phyloP scores from a whole-genome alignment of 2,888 invertebrate genomes.

The Meganola albula region DNA sequence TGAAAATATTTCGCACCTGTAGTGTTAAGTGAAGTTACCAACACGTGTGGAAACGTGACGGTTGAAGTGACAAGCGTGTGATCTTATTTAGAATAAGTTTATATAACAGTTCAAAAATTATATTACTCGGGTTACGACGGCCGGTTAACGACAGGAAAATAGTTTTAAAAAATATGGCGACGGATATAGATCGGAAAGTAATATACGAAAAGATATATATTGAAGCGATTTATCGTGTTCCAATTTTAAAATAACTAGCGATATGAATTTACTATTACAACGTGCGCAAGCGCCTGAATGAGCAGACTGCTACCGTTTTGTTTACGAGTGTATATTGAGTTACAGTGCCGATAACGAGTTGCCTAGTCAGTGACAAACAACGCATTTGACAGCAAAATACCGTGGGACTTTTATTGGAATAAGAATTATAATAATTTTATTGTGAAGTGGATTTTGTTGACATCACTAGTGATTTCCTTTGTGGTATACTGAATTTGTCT shows the following conservation, averaged over 20 bases:
- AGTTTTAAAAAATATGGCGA: too few relatives aligned
- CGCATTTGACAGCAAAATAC: slow-evolving; percentile 11
- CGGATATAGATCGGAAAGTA: too few relatives aligned
- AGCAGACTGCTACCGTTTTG: slow-evolving; percentile 40
- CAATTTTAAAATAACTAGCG: slow-evolving; percentile 15
- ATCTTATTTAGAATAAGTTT: slow-evolving; percentile 17
- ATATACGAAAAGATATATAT: too few relatives aligned
- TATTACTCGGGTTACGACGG: slow-evolving; percentile 4
- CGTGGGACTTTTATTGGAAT: slow-evolving; percentile 14
- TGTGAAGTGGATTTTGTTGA: slow-evolving; percentile 2
- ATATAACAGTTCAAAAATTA: slow-evolving; percentile 12
- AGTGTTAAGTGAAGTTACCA: slow-evolving; percentile 14
- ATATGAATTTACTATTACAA: slow-evolving; percentile 16
- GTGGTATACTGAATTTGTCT: too few relatives aligned
- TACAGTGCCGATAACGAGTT: slow-evolving; percentile 46
- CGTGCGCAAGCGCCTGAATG: slow-evolving; percentile 38
- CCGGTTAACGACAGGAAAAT: neutral
- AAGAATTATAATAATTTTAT: too few relatives aligned
- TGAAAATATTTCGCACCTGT: slow-evolving; percentile 12
- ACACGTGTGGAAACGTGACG: slow-evolving; percentile 22
- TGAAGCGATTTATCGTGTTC: neutral
- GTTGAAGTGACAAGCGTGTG: slow-evolving; percentile 15
- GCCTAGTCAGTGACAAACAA: slow-evolving; percentile 31
- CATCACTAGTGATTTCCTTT: slow-evolving; percentile 22
- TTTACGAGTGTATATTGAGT: slow-evolving; percentile 44